Base-by-base conservation (phyloP, 2,888 invertebrate species). In the Candidula unifasciata region DNA sequence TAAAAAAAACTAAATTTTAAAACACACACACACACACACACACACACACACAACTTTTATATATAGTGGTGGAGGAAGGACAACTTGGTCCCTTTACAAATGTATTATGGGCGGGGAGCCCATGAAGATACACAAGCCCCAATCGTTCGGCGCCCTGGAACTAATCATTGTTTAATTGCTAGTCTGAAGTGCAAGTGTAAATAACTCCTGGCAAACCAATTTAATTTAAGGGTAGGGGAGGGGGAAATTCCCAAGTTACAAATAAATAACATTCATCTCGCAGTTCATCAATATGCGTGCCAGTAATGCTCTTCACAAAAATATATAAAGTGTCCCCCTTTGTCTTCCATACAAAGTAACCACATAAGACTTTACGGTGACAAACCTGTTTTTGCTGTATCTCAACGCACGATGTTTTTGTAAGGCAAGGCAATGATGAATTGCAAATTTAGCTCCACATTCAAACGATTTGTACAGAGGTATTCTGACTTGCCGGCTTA, bases 261-360 rank as follows among this genome's bases (percentile, higher is more conserved):
- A 44, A 44, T 44, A 13, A 13, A 44, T 44, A 44, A 44, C 66
- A 66, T 66, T 66, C 30, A 66, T 18, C 30, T 8, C n/a, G 18
- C 30, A 27, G 30, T 66, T 66, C 66, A 66, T 66, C n/a, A 66
- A 66, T n/a, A n/a, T 30, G 66, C 66, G 8, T 66, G n/a, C 18
- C n/a, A 66, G n/a, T n/a, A 66, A 27, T 66, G 8, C 30, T 66
- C 66, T 66, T 30, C 30, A 66, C n/a, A 66, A 66, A n/a, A 66
- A 66, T 27, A 27, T 66, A n/a, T 30, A 27, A 66, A 66, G 1
- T 37, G 1, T 37, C 16, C 16, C 18, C 52, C 30, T 64, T 60
- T 18, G 64, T 30, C 74, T 13, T 27, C 30, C 54, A 74, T 74
- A 74, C 74, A 74, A 74, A 74, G 54, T 74, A 54, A 54, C 74